These are phyloP conservation scores for Tachuris rubrigastra DNA, from an alignment of 2,113 vertebrate species.

Conservation along the genomic window DNA sequence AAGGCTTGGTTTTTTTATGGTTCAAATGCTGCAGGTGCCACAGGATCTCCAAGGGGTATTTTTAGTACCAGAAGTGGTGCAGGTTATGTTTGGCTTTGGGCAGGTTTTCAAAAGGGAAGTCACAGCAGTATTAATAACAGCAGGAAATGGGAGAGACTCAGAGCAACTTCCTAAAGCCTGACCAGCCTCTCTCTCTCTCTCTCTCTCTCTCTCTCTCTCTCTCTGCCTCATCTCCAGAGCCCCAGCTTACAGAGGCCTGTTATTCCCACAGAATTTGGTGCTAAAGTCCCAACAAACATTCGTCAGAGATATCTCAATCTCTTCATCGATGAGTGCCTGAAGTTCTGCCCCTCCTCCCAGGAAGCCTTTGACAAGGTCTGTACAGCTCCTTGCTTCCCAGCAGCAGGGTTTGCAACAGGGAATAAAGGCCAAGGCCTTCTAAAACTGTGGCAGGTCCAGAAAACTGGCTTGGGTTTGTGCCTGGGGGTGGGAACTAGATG, in stretches of 20 bases:
- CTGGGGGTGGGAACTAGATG: neutral
- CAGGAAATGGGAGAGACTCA: neutral
- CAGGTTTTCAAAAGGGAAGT: constrained; percentile 30
- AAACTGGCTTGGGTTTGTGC: neutral
- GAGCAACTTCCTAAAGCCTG: neutral
- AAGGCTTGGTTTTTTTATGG: neutral
- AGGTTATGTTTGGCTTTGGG: neutral
- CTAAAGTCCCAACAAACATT: constrained; percentile 92
- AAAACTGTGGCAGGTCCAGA: neutral
- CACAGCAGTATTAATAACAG: neutral
- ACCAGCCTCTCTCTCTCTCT: neutral
- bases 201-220: neutral
- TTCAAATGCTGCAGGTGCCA: neutral
- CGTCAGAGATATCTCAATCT: constrained; percentile 95
- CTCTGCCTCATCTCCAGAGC: constrained; percentile 74
- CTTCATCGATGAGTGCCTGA: constrained; percentile 95
- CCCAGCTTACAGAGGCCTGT: constrained; percentile 87
- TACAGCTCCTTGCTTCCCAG: neutral
- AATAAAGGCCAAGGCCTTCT: neutral
- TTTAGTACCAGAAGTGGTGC: neutral
- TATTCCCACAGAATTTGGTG: constrained; percentile 92
- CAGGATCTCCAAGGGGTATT: neutral
- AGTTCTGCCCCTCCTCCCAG: constrained; percentile 84
- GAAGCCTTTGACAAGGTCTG: constrained; percentile 88
- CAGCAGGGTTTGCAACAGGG: neutral